Conservation (phyloP, 2,888 invertebrate species). For the Acrobasis consociella region DNA sequence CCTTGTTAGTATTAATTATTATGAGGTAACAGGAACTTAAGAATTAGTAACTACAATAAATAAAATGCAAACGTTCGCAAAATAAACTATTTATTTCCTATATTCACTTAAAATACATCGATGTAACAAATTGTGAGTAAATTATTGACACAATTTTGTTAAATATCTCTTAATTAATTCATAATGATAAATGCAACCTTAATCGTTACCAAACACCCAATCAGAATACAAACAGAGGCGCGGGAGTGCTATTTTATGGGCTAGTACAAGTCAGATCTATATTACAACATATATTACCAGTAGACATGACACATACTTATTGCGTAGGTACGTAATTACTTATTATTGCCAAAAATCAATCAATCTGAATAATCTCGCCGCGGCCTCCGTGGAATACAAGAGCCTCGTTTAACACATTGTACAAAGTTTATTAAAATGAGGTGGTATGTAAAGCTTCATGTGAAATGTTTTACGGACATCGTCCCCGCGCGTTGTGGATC, state of each 20-base stretch:
- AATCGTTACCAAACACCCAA: constrained; percentile 40
- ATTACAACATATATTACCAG: not conserved
- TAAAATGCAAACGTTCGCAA: constrained; percentile 51
- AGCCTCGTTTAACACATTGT: constrained; percentile 27
- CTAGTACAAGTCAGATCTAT: not conserved
- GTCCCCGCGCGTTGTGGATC: constrained; percentile 29
- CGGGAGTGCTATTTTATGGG: not conserved
- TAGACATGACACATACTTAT: constrained; percentile 1
- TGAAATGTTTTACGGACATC: constrained; percentile 31
- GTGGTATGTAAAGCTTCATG: constrained; percentile 47
- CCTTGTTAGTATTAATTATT: too few relatives aligned
- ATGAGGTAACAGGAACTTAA: too few relatives aligned
- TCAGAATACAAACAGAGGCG: constrained; percentile 37
- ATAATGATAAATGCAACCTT: constrained; percentile 69
- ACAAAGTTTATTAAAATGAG: constrained; percentile 41
- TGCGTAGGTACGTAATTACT: not conserved
- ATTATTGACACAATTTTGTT: constrained; percentile 65
- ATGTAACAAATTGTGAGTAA: constrained; percentile 72
- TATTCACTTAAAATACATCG: constrained; percentile 71
- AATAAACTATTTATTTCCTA: constrained; percentile 70
- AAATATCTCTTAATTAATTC: constrained; percentile 51
- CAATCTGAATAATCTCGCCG: constrained; percentile 27
- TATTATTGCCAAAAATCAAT: constrained; percentile 1
- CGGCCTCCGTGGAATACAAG: constrained; percentile 27
- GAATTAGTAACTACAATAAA: constrained; percentile 26